Evolutionary conservation across 1,140 invertebrate genomes (phyloP).

Genomic region (Scaptodrosophila lebanonensis): DNA sequence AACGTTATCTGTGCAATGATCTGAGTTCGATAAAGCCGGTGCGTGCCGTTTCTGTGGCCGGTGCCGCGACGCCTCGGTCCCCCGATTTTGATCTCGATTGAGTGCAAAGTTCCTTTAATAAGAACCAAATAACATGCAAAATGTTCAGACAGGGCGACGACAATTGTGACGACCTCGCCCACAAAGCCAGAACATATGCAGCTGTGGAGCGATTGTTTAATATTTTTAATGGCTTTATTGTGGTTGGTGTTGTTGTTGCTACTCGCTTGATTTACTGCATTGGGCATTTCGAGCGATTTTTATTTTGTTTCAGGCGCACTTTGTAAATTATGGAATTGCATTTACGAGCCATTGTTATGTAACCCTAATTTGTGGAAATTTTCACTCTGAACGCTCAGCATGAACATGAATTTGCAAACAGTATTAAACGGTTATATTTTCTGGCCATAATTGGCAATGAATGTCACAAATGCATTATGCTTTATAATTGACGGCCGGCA

Average conservation of each 20-base stretch:
- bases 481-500: too few species aligned
- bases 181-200: slow-evolving; percentile 14
- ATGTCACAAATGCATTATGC: too few species aligned
- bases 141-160: slow-evolving; percentile 22
- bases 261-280: slow-evolving; percentile 11
- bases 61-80: too few species aligned
- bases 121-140: slow-evolving; percentile 53
- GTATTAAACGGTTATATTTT: slow-evolving; percentile 4
- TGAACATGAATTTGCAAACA: too few species aligned
- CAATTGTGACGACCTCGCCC: slow-evolving; percentile 15
- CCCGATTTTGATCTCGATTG: too few species aligned
- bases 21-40: slow-evolving; percentile 22
- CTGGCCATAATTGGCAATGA: too few species aligned
- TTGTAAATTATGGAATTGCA: slow-evolving; percentile 25
- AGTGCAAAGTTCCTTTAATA: slow-evolving; percentile 61
- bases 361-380: slow-evolving; percentile 25
- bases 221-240: slow-evolving; percentile 1
- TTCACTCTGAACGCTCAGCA: too few species aligned
- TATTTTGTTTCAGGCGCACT: slow-evolving; percentile 12
- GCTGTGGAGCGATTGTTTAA: too few species aligned
- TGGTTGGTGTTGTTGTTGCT: slow-evolving; percentile 10
- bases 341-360: slow-evolving; percentile 28
- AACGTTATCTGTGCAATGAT: slow-evolving; percentile 48
- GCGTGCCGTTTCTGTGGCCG: slow-evolving; percentile 14
- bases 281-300: slow-evolving; percentile 18